phyloP scores from a whole-genome alignment of 2,797 vertebrate genomes.

The Myotis daubentonii region DNA sequence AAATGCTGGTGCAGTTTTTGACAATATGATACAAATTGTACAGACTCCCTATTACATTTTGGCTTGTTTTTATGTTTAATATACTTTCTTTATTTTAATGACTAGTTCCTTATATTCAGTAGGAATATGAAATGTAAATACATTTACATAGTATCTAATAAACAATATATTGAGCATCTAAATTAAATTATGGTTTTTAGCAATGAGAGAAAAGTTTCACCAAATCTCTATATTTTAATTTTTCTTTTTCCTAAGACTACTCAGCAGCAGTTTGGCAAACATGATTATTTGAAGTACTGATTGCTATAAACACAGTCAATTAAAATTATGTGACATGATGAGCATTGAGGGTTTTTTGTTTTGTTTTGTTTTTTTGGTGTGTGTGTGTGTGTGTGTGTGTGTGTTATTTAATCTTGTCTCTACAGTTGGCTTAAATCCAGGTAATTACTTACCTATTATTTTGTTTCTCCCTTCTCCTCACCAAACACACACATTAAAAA shows the following conservation, averaged over 20 bases:
- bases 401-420: neutral
- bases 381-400: too few relatives aligned
- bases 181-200: neutral
- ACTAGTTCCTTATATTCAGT: neutral
- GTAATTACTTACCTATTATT: conserved; percentile 8
- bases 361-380: neutral
- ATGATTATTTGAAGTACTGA: neutral
- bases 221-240: conserved; percentile 22
- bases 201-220: neutral
- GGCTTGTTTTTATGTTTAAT: neutral
- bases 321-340: conserved; percentile 14
- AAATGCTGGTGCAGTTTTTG: neutral
- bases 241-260: neutral
- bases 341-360: neutral
- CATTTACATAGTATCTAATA: neutral
- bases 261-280: neutral
- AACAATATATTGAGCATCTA: neutral
- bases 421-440: neutral
- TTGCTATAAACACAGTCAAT: neutral
- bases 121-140: neutral
- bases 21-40: neutral
- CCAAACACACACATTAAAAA: conserved; percentile 7
- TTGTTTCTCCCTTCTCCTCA: neutral
- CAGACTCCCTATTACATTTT: neutral
- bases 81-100: neutral